Conservation (phyloP, 2,113 vertebrate species). For the Pachyramphus minor region DNA sequence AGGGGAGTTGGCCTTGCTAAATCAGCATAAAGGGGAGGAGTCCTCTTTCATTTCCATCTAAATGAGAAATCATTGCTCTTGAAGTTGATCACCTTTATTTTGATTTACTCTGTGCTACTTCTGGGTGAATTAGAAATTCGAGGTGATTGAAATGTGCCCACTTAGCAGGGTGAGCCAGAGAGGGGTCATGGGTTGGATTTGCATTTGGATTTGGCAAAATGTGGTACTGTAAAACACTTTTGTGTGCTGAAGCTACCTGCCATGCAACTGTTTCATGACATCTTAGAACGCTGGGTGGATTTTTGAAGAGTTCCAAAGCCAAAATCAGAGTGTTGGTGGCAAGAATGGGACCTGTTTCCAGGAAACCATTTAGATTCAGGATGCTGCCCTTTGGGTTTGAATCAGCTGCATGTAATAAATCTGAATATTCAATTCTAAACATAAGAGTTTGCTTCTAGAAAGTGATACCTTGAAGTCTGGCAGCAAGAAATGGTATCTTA, state of each 20-base stretch:
- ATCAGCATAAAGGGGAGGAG: slow-evolving; percentile 49
- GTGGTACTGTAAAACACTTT: slow-evolving; percentile 12
- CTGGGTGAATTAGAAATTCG: neutral
- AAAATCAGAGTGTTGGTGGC: neutral
- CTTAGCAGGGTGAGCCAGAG: neutral
- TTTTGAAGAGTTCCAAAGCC: slow-evolving; percentile 13
- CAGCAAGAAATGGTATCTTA: slow-evolving; percentile 25
- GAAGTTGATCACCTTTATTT: slow-evolving; percentile 38
- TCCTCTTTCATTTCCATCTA: slow-evolving; percentile 20
- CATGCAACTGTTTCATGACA: neutral
- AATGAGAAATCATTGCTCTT: slow-evolving; percentile 28
- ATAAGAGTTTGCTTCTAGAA: slow-evolving; percentile 17
- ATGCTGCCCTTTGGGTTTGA: slow-evolving; percentile 44
- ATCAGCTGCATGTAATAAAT: slow-evolving; percentile 31
- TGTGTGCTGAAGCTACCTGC: neutral
- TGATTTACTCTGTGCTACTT: slow-evolving; percentile 14
- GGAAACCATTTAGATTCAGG: slow-evolving; percentile 15
- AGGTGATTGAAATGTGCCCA: neutral
- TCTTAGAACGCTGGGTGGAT: neutral
- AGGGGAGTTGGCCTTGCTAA: slow-evolving; percentile 11
- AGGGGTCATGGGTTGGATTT: slow-evolving; percentile 13
- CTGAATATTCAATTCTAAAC: slow-evolving; percentile 41
- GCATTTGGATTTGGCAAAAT: slow-evolving; percentile 41
- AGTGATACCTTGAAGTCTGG: neutral
- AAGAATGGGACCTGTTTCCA: slow-evolving; percentile 5